phyloP scores from a whole-genome alignment of 2,888 invertebrate species.

The Trissolcus brochymenae region DNA sequence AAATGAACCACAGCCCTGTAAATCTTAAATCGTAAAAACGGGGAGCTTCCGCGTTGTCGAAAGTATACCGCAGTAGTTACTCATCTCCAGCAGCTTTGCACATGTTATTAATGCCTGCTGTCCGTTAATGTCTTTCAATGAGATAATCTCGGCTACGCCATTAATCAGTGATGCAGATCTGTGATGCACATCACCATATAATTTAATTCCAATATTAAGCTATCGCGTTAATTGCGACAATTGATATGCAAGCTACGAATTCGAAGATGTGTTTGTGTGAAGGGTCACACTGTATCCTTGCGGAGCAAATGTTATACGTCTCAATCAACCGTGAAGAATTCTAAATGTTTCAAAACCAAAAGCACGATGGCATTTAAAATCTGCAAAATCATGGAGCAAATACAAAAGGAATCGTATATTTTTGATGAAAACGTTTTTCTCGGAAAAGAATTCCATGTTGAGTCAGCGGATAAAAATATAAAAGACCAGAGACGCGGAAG shows the following conservation, averaged over 20 bases:
- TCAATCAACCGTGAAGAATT: not conserved
- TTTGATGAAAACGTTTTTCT: not conserved
- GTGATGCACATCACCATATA: slow-evolving; percentile 46
- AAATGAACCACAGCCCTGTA: not conserved
- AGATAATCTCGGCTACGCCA: slow-evolving; percentile 53
- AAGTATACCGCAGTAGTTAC: slow-evolving; percentile 8
- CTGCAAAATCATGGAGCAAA: not conserved
- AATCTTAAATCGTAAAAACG: slow-evolving; percentile 22
- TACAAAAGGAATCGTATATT: not conserved
- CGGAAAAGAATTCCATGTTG: not conserved
- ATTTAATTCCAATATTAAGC: slow-evolving; percentile 60
- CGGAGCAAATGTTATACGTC: no score
- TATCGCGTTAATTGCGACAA: slow-evolving; percentile 59
- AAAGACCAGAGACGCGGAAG: not conserved
- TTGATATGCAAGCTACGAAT: slow-evolving; percentile 51
- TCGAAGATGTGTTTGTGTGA: slow-evolving; percentile 52
- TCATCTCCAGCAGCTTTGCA: slow-evolving; percentile 16
- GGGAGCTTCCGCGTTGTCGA: slow-evolving; percentile 20
- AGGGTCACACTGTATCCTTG: no score
- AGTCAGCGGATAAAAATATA: not conserved
- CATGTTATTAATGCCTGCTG: slow-evolving; percentile 32
- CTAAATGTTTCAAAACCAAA: not conserved
- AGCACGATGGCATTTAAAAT: not conserved
- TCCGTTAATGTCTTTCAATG: slow-evolving; percentile 49
- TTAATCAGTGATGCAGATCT: slow-evolving; percentile 51